A percentile compares a stretch with the other conserved stretches of the same genome.
Evolutionary conservation across 2,888 invertebrate genomes (phyloP).

Genomic region (Seira sanloemensis): DNA sequence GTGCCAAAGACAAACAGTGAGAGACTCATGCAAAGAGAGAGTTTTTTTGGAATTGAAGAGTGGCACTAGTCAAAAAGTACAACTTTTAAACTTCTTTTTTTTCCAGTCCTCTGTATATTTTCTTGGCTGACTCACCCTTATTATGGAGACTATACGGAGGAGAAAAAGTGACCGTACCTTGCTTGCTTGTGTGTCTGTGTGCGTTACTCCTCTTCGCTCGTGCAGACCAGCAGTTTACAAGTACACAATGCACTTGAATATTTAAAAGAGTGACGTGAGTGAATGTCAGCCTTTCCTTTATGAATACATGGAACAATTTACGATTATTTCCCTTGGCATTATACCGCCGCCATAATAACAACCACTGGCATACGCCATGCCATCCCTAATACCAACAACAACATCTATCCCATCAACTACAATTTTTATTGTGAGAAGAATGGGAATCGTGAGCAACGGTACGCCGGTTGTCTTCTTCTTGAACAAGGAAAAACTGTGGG

Average conservation of each 20-base stretch:
- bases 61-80: neutral
- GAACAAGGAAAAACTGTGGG: neutral
- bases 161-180: neutral
- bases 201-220: neutral
- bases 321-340: conserved; percentile 50
- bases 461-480: neutral
- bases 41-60: neutral
- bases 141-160: too few relatives aligned
- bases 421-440: too few relatives aligned
- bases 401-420: neutral
- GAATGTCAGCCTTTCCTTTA: conserved; percentile 27
- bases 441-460: neutral
- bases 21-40: neutral
- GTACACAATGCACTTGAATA: conserved; percentile 27
- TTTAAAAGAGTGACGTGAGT: conserved; percentile 35
- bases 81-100: neutral
- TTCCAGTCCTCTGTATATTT: conserved; percentile 6
- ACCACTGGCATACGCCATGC: neutral
- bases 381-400: neutral
- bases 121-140: neutral
- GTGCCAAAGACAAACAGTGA: too few relatives aligned
- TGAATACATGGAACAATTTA: conserved; percentile 50
- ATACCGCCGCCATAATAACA: neutral
- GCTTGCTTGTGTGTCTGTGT: neutral
- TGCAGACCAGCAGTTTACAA: neutral